Percentiles rank a stretch among this genome's conserved stretches.
These are phyloP conservation scores for Dromiciops gliroides DNA, from an alignment of 2,113 vertebrate genomes.

Conservation along the genomic window DNA sequence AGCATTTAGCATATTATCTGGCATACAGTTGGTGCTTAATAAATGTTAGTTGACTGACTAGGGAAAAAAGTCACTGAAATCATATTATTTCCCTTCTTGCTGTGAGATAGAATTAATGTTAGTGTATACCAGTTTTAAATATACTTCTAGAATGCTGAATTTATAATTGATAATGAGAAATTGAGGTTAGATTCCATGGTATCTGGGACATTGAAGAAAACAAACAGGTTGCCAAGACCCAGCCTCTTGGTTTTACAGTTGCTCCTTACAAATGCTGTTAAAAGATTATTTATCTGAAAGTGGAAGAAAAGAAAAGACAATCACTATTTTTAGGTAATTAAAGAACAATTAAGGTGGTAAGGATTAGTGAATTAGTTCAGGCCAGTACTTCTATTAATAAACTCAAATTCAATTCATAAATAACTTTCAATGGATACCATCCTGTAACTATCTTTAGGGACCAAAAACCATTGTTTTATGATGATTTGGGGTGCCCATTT, in stretches of 20 bases:
- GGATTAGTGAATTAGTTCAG: not conserved
- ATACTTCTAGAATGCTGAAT: not conserved
- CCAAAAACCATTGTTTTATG: not conserved
- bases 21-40: not conserved
- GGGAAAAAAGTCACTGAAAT: slow-evolving; percentile 50
- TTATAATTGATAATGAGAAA: slow-evolving; percentile 46
- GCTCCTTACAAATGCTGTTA: not conserved
- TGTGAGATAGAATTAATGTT: slow-evolving; percentile 47
- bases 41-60: not conserved
- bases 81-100: slow-evolving; percentile 48
- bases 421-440: not conserved
- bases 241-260: slow-evolving; percentile 53
- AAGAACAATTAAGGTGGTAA: slow-evolving; percentile 16
- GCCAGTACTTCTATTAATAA: slow-evolving; percentile 9
- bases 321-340: slow-evolving; percentile 16
- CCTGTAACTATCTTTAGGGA: not conserved
- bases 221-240: slow-evolving; percentile 7
- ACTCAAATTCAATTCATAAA: not conserved
- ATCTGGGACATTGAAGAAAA: slow-evolving; percentile 4
- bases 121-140: not conserved
- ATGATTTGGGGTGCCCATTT: not conserved
- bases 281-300: slow-evolving; percentile 43
- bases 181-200: slow-evolving; percentile 44
- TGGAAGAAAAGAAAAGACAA: not conserved
- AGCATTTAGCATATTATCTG: not conserved